Conservation (phyloP, 1,140 invertebrate species). For the Drosophila burlai region DNA sequence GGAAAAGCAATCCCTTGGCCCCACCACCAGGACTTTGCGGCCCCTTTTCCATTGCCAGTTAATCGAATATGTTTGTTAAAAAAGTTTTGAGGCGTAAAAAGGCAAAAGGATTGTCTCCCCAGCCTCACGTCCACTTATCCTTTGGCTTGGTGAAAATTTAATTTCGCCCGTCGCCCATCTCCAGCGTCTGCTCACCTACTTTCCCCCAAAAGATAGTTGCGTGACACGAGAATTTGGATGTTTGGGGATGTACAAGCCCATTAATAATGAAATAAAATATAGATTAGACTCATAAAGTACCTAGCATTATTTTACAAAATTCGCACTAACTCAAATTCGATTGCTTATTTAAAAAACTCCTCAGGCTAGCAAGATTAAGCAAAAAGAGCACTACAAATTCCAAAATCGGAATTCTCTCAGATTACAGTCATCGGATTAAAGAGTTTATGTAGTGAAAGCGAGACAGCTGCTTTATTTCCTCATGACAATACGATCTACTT, state of each 20-base stretch:
- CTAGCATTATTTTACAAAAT: neutral
- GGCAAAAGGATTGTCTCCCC: conserved; percentile 36
- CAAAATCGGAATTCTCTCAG: neutral
- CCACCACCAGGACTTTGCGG: neutral
- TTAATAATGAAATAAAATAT: neutral
- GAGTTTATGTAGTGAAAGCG: neutral
- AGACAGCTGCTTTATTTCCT: neutral
- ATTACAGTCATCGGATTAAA: neutral
- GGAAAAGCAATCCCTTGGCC: conserved; percentile 21
- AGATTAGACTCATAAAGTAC: neutral
- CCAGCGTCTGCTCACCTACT: neutral
- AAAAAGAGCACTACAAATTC: neutral
- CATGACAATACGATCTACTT: neutral
- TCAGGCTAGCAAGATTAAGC: no score
- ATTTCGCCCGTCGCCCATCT: conserved; percentile 45
- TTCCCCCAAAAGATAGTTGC: neutral
- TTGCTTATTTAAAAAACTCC: neutral
- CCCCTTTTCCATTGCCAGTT: conserved; percentile 52
- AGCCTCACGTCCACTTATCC: conserved; percentile 30
- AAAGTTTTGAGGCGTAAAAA: conserved; percentile 82
- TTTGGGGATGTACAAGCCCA: no score
- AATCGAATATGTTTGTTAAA: conserved; percentile 83
- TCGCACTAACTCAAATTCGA: neutral
- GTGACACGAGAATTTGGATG: conserved; percentile 6
- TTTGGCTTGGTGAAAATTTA: conserved; percentile 64